Evolutionary conservation across 2,888 invertebrate species (phyloP).

Genomic region (Tinea trinotella): DNA sequence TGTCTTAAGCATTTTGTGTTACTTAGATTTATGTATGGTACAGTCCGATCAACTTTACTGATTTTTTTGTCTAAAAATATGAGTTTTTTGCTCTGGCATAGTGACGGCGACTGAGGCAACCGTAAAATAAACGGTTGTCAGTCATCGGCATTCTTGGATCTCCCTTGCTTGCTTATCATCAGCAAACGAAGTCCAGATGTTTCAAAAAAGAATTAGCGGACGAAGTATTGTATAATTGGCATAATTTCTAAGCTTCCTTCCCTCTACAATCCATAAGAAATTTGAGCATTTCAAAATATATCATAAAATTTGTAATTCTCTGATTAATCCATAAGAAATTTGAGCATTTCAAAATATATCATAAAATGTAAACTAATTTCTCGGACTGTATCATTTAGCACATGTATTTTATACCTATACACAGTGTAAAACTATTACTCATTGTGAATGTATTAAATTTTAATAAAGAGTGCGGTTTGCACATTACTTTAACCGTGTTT

Average conservation of each 20-base stretch:
- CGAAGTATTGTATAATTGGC: no score
- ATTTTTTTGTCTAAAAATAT: background rate
- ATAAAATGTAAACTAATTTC: background rate
- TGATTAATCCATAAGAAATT: no score
- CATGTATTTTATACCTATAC: background rate
- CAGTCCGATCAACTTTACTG: background rate
- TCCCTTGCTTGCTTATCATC: background rate
- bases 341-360: background rate
- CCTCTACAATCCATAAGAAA: no score
- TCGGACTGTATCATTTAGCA: background rate
- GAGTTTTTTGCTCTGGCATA: no score
- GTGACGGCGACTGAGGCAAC: no score
- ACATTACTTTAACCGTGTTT: no score
- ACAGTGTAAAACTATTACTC: background rate
- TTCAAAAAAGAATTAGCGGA: background rate
- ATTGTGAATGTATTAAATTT: background rate
- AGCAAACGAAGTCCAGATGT: background rate
- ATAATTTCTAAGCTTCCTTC: no score
- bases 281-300: background rate
- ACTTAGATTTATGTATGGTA: background rate
- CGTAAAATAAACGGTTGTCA: no score
- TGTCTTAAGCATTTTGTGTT: conserved; percentile 7
- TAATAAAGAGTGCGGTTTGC: background rate
- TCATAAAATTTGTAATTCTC: no score
- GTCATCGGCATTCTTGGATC: no score